These are phyloP conservation scores for Mya arenaria DNA, from an alignment of 1,140 invertebrate genomes.

Conservation along the genomic window DNA sequence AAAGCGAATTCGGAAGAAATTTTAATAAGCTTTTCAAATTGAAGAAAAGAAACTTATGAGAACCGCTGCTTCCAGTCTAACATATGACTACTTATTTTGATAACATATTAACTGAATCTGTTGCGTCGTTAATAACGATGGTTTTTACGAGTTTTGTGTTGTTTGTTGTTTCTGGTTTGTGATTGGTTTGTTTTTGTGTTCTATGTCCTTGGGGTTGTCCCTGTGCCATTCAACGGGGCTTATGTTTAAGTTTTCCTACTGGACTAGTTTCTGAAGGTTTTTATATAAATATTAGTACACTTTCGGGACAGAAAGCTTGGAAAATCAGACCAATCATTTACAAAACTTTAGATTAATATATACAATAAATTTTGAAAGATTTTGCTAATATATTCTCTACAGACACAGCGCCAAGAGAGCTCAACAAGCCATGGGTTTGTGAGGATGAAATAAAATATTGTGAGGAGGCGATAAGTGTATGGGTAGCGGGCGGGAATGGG, in stretches of 20 bases:
- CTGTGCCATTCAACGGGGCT: not conserved
- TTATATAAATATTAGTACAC: not conserved
- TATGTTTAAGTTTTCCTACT: not conserved
- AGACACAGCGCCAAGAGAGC: not conserved
- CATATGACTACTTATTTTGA: too few species aligned
- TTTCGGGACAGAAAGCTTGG: not conserved
- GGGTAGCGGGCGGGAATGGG: constrained; percentile 55
- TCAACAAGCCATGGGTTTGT: constrained; percentile 46
- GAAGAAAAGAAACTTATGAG: too few species aligned
- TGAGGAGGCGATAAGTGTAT: constrained; percentile 25
- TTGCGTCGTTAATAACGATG: too few species aligned
- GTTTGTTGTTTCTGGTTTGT: too few species aligned
- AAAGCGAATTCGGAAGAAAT: not conserved
- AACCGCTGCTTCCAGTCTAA: too few species aligned
- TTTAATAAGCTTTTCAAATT: not conserved
- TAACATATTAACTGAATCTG: too few species aligned
- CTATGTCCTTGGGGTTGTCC: too few species aligned
- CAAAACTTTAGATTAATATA: not conserved
- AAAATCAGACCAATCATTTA: not conserved
- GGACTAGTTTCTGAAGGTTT: not conserved
- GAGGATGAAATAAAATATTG: constrained; percentile 14
- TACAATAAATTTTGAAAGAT: not conserved
- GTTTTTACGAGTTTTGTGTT: too few species aligned
- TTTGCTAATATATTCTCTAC: not conserved
- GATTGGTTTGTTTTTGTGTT: too few species aligned